phyloP scores from a whole-genome alignment of 2,888 invertebrate genomes.

The Drosophila koepferae region DNA sequence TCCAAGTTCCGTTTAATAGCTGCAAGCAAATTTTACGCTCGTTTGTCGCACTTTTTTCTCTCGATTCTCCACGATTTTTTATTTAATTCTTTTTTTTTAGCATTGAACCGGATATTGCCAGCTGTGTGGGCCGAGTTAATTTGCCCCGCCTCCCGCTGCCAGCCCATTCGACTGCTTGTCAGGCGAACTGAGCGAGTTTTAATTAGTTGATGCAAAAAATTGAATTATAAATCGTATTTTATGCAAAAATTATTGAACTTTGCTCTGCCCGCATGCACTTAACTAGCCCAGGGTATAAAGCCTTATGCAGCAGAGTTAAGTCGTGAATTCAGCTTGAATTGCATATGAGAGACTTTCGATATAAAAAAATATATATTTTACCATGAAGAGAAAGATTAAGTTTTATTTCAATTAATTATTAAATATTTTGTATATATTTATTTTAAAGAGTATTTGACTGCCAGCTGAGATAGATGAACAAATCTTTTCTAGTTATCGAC shows the following conservation, averaged over 20 bases:
- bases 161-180: conserved; percentile 3
- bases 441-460: not conserved
- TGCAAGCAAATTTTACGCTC: conserved; percentile 41
- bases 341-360: no score
- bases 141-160: conserved; percentile 36
- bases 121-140: conserved; percentile 36
- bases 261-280: not conserved
- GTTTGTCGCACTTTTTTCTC: conserved; percentile 20
- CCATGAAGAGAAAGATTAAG: no score
- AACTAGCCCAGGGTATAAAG: not conserved
- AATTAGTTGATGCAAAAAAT: conserved; percentile 54
- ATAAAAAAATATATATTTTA: not conserved
- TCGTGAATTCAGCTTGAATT: no score
- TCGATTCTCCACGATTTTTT: conserved; percentile 3
- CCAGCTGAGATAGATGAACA: not conserved
- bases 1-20: conserved; percentile 34
- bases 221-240: conserved; percentile 32
- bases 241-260: conserved; percentile 21
- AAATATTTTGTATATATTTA: not conserved
- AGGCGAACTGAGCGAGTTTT: conserved; percentile 44
- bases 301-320: no score
- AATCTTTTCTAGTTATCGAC: not conserved
- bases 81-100: conserved; percentile 14
- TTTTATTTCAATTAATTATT: no score
- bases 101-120: conserved; percentile 56